Percentiles rank a stretch among this genome's conserved stretches.
These are phyloP conservation scores for Galemys pyrenaicus DNA, from an alignment of 2,113 vertebrate species.

Conservation along the genomic window DNA sequence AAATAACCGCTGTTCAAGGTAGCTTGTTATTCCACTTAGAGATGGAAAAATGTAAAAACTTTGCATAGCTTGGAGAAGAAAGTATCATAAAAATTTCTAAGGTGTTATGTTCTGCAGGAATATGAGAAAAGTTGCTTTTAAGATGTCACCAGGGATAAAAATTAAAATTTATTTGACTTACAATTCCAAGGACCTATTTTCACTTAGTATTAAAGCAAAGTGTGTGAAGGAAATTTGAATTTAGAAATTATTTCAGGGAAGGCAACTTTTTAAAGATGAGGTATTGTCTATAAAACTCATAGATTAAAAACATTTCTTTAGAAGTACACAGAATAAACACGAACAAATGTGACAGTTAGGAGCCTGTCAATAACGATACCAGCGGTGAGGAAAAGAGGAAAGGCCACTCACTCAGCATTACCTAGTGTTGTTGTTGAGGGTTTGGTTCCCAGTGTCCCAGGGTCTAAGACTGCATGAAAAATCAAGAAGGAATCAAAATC, in stretches of 20 bases:
- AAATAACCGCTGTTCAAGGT: neutral
- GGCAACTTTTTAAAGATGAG: neutral
- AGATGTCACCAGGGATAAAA: neutral
- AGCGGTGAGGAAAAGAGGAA: neutral
- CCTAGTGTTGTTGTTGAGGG: constrained; percentile 36
- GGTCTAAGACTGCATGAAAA: constrained; percentile 33
- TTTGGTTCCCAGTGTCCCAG: neutral
- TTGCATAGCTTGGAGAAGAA: neutral
- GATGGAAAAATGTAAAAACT: constrained; percentile 31
- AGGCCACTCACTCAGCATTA: neutral
- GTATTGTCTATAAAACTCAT: neutral
- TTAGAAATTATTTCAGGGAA: constrained; percentile 7
- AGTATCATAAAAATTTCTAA: neutral
- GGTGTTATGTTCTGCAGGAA: neutral
- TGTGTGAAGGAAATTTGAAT: constrained; percentile 16
- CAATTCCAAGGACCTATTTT: neutral
- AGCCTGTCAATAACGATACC: neutral
- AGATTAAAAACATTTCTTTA: neutral
- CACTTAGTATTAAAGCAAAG: neutral
- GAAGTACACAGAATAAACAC: neutral
- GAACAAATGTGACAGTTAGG: neutral
- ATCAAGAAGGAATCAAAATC: constrained; percentile 34
- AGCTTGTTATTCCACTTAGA: constrained; percentile 1
- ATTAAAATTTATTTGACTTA: constrained; percentile 5
- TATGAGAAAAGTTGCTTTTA: neutral